A percentile compares a stretch with the other conserved stretches of the same genome.
Conservation (phyloP, 2,888 invertebrate genomes). For the Perdita meconis region DNA sequence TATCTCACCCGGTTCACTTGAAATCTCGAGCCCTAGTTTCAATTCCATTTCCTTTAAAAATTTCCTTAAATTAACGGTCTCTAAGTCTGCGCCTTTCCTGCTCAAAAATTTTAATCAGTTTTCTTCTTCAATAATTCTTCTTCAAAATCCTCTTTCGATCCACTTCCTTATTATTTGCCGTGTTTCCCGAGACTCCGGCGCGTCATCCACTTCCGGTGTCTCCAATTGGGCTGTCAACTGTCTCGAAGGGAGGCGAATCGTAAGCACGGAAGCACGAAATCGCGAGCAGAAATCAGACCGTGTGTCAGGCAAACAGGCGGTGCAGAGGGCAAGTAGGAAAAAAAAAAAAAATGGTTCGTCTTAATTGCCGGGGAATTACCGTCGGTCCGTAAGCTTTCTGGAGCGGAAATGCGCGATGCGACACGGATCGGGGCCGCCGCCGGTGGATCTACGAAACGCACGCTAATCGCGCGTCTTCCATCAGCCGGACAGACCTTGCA, state of each 20-base stretch:
- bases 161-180: too few relatives aligned
- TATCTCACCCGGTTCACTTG: too few relatives aligned
- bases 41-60: too few relatives aligned
- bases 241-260: background rate
- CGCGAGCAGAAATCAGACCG: background rate
- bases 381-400: slow-evolving; percentile 74
- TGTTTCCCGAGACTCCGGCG: background rate
- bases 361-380: slow-evolving; percentile 75
- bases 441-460: slow-evolving; percentile 31
- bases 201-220: background rate
- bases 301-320: slow-evolving; percentile 5
- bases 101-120: too few relatives aligned
- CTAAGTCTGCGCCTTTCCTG: too few relatives aligned
- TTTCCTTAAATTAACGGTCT: too few relatives aligned
- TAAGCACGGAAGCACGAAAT: background rate
- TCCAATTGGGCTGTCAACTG: slow-evolving; percentile 6
- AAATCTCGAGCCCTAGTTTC: too few relatives aligned
- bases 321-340: background rate
- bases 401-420: slow-evolving; percentile 79
- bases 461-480: slow-evolving; percentile 47
- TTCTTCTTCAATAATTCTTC: too few relatives aligned
- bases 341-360: slow-evolving; percentile 67
- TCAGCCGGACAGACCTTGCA: slow-evolving; percentile 25
- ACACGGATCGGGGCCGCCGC: slow-evolving; percentile 68
- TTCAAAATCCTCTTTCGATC: too few relatives aligned